Evolutionary conservation across 1,140 invertebrate genomes (phyloP), one percentile per base, ranked within the genome.

Genomic region (Tribolium castaneum): DNA sequence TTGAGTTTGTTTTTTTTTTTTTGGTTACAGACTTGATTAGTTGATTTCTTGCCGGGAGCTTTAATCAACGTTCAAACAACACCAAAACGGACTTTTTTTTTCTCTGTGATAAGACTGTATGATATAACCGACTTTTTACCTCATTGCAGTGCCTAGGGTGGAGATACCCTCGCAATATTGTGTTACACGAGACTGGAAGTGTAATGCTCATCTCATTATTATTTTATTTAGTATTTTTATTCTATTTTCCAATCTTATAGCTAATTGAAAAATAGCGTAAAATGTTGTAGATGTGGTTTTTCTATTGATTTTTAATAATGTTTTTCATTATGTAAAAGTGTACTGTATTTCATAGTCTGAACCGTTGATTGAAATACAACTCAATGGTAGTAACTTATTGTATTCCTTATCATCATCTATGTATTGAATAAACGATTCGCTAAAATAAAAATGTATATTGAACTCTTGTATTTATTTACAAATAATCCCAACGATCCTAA

Each of bases 31-130:
- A 74, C 45, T 73, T 19, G 13, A 35, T 51, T 75, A 6, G 75
- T 59, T 78, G 22, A 45, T 73, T 71, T 76, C 25, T 49, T 78
- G 59, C 51, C 75, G 71, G 59, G 59, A 66, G 59, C 59, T 66
- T 77, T 49, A 70, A 70, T 70, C 49, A 80, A 75, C 72, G 14
- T 78, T 77, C 34, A 73, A 66, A 66, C 59, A 66, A 66, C 59
- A 66, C 59, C 14, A 78, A 76, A 80, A 70, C 80, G 74, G 49
- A 79, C 54, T 80, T 82, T 82, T 82, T 82, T 85, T 84, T 86
- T 86, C 85, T 86, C 85, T 86, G 85, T 86, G 85, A 86, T 86
- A 86, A 84, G 84, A 84, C 83, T 85, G 80, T 80, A 71, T 79
- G 54, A 80, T 78, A 19, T 19, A 80, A 66, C 62, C 79, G 78